phyloP scores from a whole-genome alignment of 1,140 invertebrate genomes.

The Pseudomyrmex gracilis region DNA sequence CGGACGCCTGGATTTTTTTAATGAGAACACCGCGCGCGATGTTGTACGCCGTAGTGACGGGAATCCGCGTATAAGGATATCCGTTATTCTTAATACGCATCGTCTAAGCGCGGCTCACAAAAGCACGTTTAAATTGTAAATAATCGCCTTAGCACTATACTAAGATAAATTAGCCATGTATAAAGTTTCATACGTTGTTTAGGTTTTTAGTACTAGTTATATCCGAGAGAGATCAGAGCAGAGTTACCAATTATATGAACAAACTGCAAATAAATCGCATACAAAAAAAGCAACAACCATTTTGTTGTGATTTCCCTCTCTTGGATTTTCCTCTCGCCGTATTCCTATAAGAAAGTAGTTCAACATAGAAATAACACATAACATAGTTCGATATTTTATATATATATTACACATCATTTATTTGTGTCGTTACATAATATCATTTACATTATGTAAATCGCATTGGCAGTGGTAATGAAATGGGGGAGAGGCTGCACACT shows the following conservation, averaged over 20 bases:
- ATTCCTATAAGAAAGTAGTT: neutral
- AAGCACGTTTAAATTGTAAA: slow-evolving; percentile 73
- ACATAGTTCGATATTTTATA: neutral
- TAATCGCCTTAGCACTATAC: slow-evolving; percentile 73
- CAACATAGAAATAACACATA: neutral
- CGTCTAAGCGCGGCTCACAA: slow-evolving; percentile 49
- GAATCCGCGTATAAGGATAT: slow-evolving; percentile 3
- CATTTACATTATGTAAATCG: slow-evolving; percentile 49
- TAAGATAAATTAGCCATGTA: slow-evolving; percentile 80
- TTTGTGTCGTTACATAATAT: slow-evolving; percentile 39
- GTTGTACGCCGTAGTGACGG: neutral
- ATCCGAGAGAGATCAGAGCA: slow-evolving; percentile 77
- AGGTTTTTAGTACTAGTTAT: slow-evolving; percentile 82
- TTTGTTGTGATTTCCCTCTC: neutral
- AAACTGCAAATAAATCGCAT: slow-evolving; percentile 78
- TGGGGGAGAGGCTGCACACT: slow-evolving; percentile 35
- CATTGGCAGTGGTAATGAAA: slow-evolving; percentile 50
- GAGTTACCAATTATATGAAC: slow-evolving; percentile 81
- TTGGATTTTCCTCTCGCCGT: neutral
- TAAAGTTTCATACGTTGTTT: slow-evolving; percentile 82
- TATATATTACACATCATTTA: slow-evolving; percentile 36
- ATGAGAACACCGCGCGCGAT: neutral
- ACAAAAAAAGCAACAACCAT: slow-evolving; percentile 53
- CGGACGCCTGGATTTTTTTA: slow-evolving; percentile 59
- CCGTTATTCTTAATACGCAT: neutral